phyloP scores from a whole-genome alignment of 2,888 invertebrate species.

The Helleia helle region DNA sequence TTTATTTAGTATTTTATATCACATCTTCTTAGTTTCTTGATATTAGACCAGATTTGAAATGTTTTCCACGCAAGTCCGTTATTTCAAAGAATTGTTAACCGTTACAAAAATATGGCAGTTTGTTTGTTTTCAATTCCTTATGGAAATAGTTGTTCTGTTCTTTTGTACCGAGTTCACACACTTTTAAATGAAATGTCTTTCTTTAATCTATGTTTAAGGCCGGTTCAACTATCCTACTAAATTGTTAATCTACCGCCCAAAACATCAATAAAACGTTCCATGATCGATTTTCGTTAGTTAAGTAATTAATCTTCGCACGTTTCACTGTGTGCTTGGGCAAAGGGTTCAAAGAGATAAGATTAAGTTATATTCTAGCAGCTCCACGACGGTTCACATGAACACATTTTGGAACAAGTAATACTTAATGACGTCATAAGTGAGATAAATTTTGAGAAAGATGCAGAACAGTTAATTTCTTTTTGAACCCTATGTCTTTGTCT shows the following conservation, averaged over 20 bases:
- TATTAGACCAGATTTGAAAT: background rate
- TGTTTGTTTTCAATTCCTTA: conserved; percentile 66
- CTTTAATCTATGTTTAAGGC: conserved; percentile 54
- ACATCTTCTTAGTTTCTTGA: background rate
- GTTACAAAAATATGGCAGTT: conserved; percentile 66
- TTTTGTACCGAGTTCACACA: conserved; percentile 30
- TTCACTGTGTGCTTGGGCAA: conserved; percentile 4
- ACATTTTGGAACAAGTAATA: conserved; percentile 9
- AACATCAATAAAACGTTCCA: conserved; percentile 12
- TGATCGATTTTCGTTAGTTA: background rate
- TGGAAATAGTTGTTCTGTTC: conserved; percentile 28
- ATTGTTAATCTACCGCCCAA: conserved; percentile 32
- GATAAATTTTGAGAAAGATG: background rate
- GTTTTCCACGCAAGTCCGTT: background rate
- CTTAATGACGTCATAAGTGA: background rate
- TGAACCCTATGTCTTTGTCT: conserved; percentile 25
- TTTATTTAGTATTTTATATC: background rate
- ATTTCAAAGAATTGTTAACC: conserved; percentile 6
- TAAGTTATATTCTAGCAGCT: conserved; percentile 2
- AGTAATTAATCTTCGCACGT: too few species aligned
- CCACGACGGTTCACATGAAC: conserved; percentile 8
- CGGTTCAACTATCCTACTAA: conserved; percentile 65
- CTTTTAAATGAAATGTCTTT: conserved; percentile 24
- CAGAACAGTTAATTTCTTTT: background rate
- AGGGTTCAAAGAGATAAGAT: conserved; percentile 5